Percentiles rank a stretch among this genome's conserved stretches.
These are phyloP conservation scores for Trissolcus basalis DNA, from an alignment of 1,140 invertebrate genomes.

Conservation along the genomic window DNA sequence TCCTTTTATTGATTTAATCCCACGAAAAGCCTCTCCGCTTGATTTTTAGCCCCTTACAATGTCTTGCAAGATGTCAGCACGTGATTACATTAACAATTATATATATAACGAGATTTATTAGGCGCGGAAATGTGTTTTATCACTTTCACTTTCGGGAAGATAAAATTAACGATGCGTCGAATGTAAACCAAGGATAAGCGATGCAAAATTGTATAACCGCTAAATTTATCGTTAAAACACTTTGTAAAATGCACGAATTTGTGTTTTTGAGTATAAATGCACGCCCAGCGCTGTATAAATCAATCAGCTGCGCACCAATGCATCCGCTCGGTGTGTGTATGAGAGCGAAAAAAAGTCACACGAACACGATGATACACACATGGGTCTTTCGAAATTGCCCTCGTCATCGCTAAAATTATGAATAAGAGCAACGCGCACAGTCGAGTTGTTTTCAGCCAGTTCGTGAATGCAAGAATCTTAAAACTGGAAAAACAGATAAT, in stretches of 20 bases:
- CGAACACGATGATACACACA: constrained; percentile 8
- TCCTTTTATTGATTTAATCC: constrained; percentile 7
- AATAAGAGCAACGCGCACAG: neutral
- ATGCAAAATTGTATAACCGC: neutral
- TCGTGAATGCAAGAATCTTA: neutral
- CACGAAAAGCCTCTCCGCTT: neutral
- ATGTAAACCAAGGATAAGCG: constrained; percentile 9
- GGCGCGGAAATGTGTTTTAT: constrained; percentile 7
- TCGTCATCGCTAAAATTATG: constrained; percentile 49
- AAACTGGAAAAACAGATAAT: neutral
- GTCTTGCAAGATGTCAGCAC: too few relatives aligned
- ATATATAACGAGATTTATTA: too few relatives aligned
- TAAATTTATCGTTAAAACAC: constrained; percentile 28
- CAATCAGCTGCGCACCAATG: constrained; percentile 12
- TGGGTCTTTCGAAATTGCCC: constrained; percentile 22
- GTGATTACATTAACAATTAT: too few relatives aligned
- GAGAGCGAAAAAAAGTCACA: constrained; percentile 1
- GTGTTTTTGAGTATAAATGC: constrained; percentile 10
- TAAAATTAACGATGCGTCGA: constrained; percentile 4
- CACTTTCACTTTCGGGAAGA: constrained; percentile 6
- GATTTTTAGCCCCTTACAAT: neutral
- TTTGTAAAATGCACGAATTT: constrained; percentile 29
- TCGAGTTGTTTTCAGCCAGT: neutral
- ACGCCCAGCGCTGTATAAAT: constrained; percentile 15
- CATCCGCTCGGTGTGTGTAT: neutral